Percentiles rank a stretch among this genome's conserved stretches.
Conservation (phyloP, 2,797 vertebrate genomes). For the Ciconia nigra region DNA sequence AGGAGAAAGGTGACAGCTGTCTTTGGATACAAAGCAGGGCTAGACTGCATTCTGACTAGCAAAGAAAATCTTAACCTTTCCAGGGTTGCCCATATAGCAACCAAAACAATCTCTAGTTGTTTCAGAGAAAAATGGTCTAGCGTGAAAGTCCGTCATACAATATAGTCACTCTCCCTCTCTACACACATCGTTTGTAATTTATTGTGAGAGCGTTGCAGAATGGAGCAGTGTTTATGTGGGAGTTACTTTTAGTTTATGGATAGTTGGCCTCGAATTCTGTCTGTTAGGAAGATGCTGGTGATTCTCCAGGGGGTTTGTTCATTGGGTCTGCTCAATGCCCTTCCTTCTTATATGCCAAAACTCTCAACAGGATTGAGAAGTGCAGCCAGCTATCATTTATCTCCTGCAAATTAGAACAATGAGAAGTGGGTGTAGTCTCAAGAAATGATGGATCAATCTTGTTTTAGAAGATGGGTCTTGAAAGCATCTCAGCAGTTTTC, state of each 20-base stretch:
- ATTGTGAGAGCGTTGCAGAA: background rate
- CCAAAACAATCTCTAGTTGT: background rate
- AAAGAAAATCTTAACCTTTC: background rate
- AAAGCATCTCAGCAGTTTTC: background rate
- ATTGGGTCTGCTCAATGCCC: background rate
- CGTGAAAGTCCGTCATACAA: background rate
- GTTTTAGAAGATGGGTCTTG: background rate
- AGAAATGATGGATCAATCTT: background rate
- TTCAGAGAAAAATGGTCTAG: background rate
- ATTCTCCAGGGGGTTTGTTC: background rate
- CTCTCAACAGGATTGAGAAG: background rate
- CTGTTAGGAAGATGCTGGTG: background rate
- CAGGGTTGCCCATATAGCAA: background rate
- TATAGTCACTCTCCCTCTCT: background rate
- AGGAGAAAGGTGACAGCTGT: background rate
- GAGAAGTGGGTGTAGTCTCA: background rate
- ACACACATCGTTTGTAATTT: background rate
- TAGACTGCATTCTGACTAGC: background rate
- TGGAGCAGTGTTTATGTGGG: background rate
- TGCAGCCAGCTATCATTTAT: background rate
- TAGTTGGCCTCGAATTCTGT: conserved; percentile 6
- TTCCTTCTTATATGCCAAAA: background rate
- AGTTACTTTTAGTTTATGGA: conserved; percentile 20
- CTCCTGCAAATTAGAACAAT: conserved; percentile 1
- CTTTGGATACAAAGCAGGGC: background rate